Evolutionary conservation across 2,888 invertebrate species (phyloP), one percentile per base, ranked within the genome.

Genomic region (Liodrosophila aerea): DNA sequence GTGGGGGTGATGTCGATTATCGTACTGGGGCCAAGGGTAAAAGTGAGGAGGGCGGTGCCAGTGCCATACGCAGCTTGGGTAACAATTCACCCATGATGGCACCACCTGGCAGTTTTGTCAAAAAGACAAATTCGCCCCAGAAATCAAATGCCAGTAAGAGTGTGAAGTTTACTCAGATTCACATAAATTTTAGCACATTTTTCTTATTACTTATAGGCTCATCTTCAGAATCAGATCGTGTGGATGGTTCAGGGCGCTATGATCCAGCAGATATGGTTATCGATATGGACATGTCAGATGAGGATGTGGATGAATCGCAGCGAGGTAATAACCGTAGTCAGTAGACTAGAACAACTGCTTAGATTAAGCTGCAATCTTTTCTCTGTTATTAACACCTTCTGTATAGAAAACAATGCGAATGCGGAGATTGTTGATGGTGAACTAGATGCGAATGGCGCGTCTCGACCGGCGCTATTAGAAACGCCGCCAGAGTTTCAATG

Each of bases 211-310:
- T 33, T 49, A 0, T 36, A 87, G 87, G 88, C 58, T 87, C 87
- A 22, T 83, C 87, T 40, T 83, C 87, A 29, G 88, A 85, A 50
- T 73, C 80, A 7, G 87, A 85, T 46, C 86, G 75, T 27, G 82
- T 89, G n/a, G 89, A 89, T 57, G 68, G 76, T 1, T 76, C 77
- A 13, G 60, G 77, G 12, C 85, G 86, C 2, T 89, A 89, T 73
- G 89, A 89, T 41, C 92, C 92, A 0, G 88, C 92, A 8, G 95
- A 95, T 80, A 95, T 94, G 85, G 94, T 94, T 2, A 94, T 96
- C 59, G 96, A 96, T 72, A 96, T 96, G 96, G 96, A 96, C 71
- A 91, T 96, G 87, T 96, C 95, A 8, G 96, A 96, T 77, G 96
- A 96, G 41, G 96, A 96, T 76, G 70, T 88, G 31, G 90, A 90